Conservation (phyloP, 2,888 invertebrate species). For the Polyommatus iphigenia region DNA sequence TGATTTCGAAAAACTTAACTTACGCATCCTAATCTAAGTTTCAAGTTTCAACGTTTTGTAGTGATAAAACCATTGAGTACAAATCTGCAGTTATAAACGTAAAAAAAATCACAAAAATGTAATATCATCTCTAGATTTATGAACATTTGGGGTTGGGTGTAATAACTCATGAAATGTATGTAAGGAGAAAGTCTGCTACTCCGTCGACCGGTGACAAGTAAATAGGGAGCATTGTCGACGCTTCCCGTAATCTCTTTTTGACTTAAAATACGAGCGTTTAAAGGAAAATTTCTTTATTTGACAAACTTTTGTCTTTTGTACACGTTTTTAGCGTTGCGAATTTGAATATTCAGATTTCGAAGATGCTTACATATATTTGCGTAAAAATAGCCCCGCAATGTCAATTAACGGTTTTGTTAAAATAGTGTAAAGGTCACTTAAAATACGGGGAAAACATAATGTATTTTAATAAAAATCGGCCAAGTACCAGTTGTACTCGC, state of each 20-base stretch:
- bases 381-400: neutral
- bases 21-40: neutral
- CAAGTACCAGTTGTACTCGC: too few species aligned
- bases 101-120: neutral
- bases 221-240: slow-evolving; percentile 63
- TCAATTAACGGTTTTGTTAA: neutral
- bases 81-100: neutral
- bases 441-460: neutral
- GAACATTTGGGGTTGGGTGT: slow-evolving; percentile 60
- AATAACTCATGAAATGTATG: slow-evolving; percentile 80
- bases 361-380: neutral
- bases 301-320: neutral
- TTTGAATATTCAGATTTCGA: slow-evolving; percentile 5
- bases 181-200: slow-evolving; percentile 69
- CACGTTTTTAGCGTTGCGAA: neutral
- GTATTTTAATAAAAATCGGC: too few species aligned
- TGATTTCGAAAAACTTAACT: too few species aligned
- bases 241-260: slow-evolving; percentile 63
- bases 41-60: neutral
- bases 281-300: slow-evolving; percentile 8
- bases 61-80: too few species aligned
- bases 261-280: slow-evolving; percentile 50
- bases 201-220: slow-evolving; percentile 56
- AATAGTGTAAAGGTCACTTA: neutral
- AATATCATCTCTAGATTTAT: slow-evolving; percentile 46